Percentiles rank a stretch among this genome's conserved stretches.
These are phyloP conservation scores for Zygogramma bicolorata DNA, from an alignment of 2,888 invertebrate species.

Conservation along the genomic window DNA sequence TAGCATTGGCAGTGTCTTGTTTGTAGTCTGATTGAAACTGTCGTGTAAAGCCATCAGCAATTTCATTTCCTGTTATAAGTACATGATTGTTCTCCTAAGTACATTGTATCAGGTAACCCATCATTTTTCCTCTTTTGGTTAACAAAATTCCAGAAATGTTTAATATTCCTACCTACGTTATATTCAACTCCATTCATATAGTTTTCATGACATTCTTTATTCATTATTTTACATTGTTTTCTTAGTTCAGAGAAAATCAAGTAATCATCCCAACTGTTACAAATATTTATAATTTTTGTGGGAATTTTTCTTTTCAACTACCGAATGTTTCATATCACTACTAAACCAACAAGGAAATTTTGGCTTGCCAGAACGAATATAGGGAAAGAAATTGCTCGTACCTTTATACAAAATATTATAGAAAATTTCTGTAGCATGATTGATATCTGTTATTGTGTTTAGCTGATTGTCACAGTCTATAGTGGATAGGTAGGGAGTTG, in stretches of 20 bases:
- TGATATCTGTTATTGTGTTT: too few species aligned
- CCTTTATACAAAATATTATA: background rate
- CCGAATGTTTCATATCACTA: background rate
- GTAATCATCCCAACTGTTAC: background rate
- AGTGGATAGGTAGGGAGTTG: too few species aligned
- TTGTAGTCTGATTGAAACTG: constrained; percentile 5
- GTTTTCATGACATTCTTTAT: too few species aligned
- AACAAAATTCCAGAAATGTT: background rate
- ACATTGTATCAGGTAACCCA: background rate
- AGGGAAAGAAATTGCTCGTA: constrained; percentile 8
- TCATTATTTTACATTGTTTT: background rate
- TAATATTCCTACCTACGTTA: background rate
- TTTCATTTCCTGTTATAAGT: constrained; percentile 1
- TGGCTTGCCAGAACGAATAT: background rate
- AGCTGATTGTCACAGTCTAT: too few species aligned
- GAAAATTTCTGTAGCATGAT: too few species aligned
- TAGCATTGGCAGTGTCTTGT: constrained; percentile 5
- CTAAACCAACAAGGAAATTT: constrained; percentile 8
- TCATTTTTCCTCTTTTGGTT: background rate
- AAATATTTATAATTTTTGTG: too few species aligned
- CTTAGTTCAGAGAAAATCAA: too few species aligned
- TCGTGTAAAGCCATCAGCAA: constrained; percentile 8
- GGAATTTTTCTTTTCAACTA: constrained; percentile 6
- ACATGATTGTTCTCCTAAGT: background rate
- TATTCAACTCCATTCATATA: background rate